These are phyloP conservation scores for Maniola hyperantus DNA, from an alignment of 2,888 invertebrate genomes.

Conservation along the genomic window DNA sequence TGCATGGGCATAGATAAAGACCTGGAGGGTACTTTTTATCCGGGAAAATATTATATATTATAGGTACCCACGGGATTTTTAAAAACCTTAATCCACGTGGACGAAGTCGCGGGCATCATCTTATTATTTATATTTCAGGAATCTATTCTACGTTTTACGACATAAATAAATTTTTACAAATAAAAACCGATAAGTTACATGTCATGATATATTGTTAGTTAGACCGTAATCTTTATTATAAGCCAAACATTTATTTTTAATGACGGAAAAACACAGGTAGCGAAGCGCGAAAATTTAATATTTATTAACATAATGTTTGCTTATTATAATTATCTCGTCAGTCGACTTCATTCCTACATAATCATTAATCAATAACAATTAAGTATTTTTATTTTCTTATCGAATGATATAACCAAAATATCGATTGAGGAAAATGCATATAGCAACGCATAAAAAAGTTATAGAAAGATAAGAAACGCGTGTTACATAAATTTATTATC, in stretches of 20 bases:
- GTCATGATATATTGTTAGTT: background rate
- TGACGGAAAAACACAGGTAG: constrained; percentile 31
- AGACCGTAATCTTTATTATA: constrained; percentile 10
- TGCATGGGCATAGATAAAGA: too few species aligned
- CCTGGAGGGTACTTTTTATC: too few species aligned
- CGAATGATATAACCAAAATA: constrained; percentile 9
- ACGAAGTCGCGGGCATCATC: too few species aligned
- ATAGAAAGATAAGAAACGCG: too few species aligned
- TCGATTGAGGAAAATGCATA: background rate
- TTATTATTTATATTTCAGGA: too few species aligned
- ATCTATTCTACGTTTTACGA: too few species aligned
- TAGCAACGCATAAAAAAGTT: background rate
- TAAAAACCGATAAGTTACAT: too few species aligned
- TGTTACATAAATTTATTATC: too few species aligned
- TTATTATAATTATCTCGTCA: constrained; percentile 22
- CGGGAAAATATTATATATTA: too few species aligned
- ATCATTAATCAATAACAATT: constrained; percentile 25
- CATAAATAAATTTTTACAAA: too few species aligned
- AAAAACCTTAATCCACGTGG: too few species aligned
- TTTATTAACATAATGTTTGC: constrained; percentile 13
- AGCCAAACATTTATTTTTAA: constrained; percentile 4
- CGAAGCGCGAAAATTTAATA: constrained; percentile 28
- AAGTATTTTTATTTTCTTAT: constrained; percentile 19
- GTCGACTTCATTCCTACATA: constrained; percentile 30
- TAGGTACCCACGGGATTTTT: too few species aligned